Evolutionary conservation across 1,140 invertebrate genomes (phyloP), one percentile per base, ranked within the genome.

Genomic region (Himalopsyche phryganea): DNA sequence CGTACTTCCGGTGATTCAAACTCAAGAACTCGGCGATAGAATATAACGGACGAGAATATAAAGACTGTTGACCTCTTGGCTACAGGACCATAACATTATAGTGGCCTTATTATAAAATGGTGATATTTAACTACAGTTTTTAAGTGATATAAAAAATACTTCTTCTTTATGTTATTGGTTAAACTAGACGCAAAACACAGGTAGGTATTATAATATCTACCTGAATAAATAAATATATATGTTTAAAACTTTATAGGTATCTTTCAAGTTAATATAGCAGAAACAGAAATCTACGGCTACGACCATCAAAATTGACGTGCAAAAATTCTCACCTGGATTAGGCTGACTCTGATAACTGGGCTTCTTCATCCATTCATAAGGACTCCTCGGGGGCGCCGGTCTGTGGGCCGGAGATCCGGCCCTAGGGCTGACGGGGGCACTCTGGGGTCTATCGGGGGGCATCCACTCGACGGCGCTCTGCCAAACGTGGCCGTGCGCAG

Each of bases 291-390:
- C n/a, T 7, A 7, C 6, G n/a, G 33, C 33, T 7, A 7, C n/a
- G n/a, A 6, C 6, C 33, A 35, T 7, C 33, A 35, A 6, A 35
- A 35, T 6, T n/a, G 33, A 35, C 33, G 33, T 6, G n/a, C n/a
- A 35, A 35, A 35, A 35, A 35, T 64, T 79, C 81, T 81, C 72
- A 92, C 90, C 89, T 73, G 89, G 88, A 74, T 87, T 89, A 0
- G 87, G 86, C 67, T 90, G 87, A 42, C 76, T 85, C 68, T 91
- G 88, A 70, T 92, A 92, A 7, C 87, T 85, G 0, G 88, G 85
- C 70, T 90, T 92, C 69, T 89, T 92, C 84, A 94, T 93, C 91
- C 91, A 94, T 61, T 92, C 90, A 69, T 85, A 93, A 0, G 90
- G 91, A 48, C 87, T 89, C 11, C 88, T 78, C 11, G 83, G 82